Percentiles rank a stretch among this genome's conserved stretches.
phyloP scores from a whole-genome alignment of 2,797 vertebrate species.

The Schizothorax lantsangensis region DNA sequence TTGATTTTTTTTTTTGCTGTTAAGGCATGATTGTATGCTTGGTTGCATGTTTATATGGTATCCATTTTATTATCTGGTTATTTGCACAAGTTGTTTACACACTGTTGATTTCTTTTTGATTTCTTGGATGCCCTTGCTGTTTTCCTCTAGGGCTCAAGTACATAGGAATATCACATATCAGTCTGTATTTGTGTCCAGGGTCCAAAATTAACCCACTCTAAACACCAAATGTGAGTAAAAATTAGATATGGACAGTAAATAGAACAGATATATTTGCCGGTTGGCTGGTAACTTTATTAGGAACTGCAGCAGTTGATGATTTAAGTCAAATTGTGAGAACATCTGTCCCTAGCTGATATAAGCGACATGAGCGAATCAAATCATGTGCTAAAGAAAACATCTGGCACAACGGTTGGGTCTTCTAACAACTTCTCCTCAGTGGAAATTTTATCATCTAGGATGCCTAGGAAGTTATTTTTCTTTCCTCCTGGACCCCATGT shows the following conservation, averaged over 20 bases:
- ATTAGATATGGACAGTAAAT: constrained; percentile 1
- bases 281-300: constrained; percentile 12
- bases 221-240: constrained; percentile 14
- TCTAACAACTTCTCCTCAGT: neutral
- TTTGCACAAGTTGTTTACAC: neutral
- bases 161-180: constrained; percentile 25
- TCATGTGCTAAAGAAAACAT: neutral
- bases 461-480: neutral
- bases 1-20: neutral
- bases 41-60: neutral
- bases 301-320: neutral
- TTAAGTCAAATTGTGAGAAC: constrained; percentile 11
- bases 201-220: constrained; percentile 9
- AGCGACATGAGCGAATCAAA: neutral
- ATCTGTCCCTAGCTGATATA: neutral
- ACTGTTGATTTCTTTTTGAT: constrained; percentile 7
- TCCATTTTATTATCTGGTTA: neutral
- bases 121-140: constrained; percentile 14
- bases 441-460: neutral
- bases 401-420: neutral
- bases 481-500: neutral
- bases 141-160: neutral
- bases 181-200: neutral
- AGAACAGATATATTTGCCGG: neutral
- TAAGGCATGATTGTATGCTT: neutral